Conservation (phyloP, 1,140 invertebrate species). For the Chionoecetes opilio region DNA sequence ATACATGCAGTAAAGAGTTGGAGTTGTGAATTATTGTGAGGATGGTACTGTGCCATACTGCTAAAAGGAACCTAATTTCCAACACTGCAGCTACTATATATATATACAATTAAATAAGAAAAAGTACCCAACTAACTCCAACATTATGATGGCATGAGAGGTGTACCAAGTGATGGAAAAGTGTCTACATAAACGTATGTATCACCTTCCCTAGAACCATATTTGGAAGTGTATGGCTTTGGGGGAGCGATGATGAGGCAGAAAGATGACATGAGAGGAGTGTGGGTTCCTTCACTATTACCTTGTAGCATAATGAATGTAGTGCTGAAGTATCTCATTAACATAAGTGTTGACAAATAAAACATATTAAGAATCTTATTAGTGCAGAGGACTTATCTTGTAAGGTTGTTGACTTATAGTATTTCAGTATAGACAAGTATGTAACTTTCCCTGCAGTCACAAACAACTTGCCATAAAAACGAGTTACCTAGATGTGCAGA, state of each 20-base stretch:
- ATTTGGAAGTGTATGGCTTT: neutral
- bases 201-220: neutral
- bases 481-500: conserved; percentile 39
- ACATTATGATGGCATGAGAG: conserved; percentile 51
- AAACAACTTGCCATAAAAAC: neutral
- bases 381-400: conserved; percentile 18
- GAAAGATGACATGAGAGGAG: neutral
- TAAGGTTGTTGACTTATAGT: conserved; percentile 20
- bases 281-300: conserved; percentile 28
- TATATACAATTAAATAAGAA: neutral
- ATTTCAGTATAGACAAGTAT: conserved; percentile 19
- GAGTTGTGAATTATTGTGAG: too few relatives aligned
- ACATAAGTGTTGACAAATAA: conserved; percentile 45
- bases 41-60: too few relatives aligned
- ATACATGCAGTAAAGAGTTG: too few relatives aligned
- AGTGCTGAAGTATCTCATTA: conserved; percentile 55
- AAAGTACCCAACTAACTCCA: neutral
- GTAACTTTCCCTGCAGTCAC: neutral
- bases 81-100: too few relatives aligned
- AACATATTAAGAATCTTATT: conserved; percentile 32
- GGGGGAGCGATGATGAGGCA: neutral
- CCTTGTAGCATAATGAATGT: conserved; percentile 64
- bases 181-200: neutral
- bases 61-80: too few relatives aligned
- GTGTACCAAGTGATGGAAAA: neutral